phyloP scores from a whole-genome alignment of 30 jellyfish, hydroid and myxozoan genomes.

The Aurelia sp. region DNA sequence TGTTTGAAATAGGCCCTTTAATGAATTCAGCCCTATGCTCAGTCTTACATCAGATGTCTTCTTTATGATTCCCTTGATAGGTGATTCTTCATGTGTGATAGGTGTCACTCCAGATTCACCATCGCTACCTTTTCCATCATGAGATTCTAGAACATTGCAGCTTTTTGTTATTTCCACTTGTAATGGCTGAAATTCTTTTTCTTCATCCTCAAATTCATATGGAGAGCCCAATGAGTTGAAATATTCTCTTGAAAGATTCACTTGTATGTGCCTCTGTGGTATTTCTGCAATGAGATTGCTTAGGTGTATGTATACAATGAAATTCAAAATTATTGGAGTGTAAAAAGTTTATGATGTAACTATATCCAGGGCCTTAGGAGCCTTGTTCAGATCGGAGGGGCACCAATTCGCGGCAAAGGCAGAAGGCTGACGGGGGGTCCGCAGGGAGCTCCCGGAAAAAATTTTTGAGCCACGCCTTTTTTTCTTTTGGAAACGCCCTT shows the following conservation, averaged over 20 bases:
- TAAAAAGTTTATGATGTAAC: no score
- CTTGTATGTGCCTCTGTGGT: slow-evolving; percentile 56
- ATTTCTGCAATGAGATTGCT: no score
- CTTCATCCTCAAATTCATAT: slow-evolving; percentile 18
- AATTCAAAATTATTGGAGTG: no score
- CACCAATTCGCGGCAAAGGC: no score
- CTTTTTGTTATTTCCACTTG: neutral
- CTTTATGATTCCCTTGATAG: slow-evolving; percentile 52
- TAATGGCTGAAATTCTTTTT: neutral
- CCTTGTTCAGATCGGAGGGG: no score
- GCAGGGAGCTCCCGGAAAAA: no score
- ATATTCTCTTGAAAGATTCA: slow-evolving; percentile 63
- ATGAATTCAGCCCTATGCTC: neutral
- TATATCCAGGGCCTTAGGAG: no score
- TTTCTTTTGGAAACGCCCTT: no score
- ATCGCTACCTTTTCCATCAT: slow-evolving; percentile 9
- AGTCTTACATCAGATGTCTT: slow-evolving; percentile 11
- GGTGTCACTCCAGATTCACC: slow-evolving; percentile 45
- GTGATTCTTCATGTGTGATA: slow-evolving; percentile 30
- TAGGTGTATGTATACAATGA: no score
- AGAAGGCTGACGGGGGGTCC: no score
- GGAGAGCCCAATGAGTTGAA: slow-evolving; percentile 34
- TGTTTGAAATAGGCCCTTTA: neutral
- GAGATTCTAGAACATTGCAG: neutral
- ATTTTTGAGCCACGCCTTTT: no score